A percentile compares a stretch with the other conserved stretches of the same genome.
Conservation (phyloP, 2,888 invertebrate species). For the Melinaea marsaeus region DNA sequence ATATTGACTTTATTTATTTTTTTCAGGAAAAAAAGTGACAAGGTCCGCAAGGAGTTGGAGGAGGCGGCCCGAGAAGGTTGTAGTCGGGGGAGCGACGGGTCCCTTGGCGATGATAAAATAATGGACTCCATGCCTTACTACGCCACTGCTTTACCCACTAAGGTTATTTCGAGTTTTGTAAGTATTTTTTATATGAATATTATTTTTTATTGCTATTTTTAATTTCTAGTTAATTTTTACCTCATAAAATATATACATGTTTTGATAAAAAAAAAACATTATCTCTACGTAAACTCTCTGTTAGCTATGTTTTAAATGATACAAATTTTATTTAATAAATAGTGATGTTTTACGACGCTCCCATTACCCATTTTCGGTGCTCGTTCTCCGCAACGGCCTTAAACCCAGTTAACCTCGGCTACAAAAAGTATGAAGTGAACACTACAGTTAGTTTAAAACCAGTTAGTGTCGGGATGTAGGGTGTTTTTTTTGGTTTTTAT, state of each 20-base stretch:
- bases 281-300: no score
- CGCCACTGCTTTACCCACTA: conserved; percentile 79
- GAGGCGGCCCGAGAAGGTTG: conserved; percentile 90
- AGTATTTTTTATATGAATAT: conserved; percentile 59
- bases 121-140: conserved; percentile 68
- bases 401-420: background rate
- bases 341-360: background rate
- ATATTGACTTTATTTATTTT: conserved; percentile 11
- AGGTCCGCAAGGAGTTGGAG: conserved; percentile 92
- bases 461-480: conserved; percentile 7
- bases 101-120: conserved; percentile 63
- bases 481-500: conserved; percentile 1
- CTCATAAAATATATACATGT: no score
- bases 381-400: background rate
- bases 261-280: background rate
- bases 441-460: conserved; percentile 4
- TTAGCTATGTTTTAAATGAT: background rate
- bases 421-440: conserved; percentile 2
- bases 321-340: background rate
- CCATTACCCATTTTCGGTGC: background rate
- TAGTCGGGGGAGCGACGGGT: conserved; percentile 63
- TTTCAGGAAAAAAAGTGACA: conserved; percentile 91
- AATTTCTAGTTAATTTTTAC: no score
- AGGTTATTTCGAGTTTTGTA: conserved; percentile 86
- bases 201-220: no score